Conservation (phyloP, 2,888 invertebrate species). For the Glyphotaelius pellucidus region DNA sequence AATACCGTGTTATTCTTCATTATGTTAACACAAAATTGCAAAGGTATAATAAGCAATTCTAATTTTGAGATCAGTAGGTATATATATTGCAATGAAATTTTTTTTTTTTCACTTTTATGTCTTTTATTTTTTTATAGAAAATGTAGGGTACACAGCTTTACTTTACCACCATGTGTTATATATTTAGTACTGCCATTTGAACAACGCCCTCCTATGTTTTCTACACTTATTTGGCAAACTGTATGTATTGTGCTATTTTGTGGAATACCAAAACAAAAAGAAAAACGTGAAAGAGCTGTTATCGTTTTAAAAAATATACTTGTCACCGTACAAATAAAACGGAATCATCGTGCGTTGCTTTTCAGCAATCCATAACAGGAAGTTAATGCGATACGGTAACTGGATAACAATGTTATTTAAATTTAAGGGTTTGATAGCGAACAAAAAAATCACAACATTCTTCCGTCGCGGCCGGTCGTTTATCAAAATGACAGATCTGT, state of each 20-base stretch:
- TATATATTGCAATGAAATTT: too few relatives aligned
- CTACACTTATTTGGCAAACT: too few relatives aligned
- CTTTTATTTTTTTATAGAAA: too few relatives aligned
- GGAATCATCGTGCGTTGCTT: background rate
- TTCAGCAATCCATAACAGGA: background rate
- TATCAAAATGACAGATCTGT: constrained; percentile 45
- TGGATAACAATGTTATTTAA: constrained; percentile 2
- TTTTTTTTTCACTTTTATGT: too few relatives aligned
- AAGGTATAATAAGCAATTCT: too few relatives aligned
- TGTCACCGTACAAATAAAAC: background rate
- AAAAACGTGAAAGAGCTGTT: background rate
- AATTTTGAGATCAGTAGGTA: too few relatives aligned
- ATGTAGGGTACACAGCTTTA: too few relatives aligned
- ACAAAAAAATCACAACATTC: constrained; percentile 17
- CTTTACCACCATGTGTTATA: too few relatives aligned
- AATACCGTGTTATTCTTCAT: too few relatives aligned
- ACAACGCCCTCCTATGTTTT: too few relatives aligned
- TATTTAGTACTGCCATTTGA: too few relatives aligned
- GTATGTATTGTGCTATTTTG: background rate
- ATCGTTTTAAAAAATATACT: background rate
- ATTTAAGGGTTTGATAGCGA: background rate
- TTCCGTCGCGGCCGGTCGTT: constrained; percentile 31
- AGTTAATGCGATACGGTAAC: background rate
- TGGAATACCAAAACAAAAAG: background rate
- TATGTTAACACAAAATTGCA: too few relatives aligned